A percentile compares a stretch with the other conserved stretches of the same genome.
Evolutionary conservation across 2,888 invertebrate genomes (phyloP).

Genomic region (Choreutis nemorana): DNA sequence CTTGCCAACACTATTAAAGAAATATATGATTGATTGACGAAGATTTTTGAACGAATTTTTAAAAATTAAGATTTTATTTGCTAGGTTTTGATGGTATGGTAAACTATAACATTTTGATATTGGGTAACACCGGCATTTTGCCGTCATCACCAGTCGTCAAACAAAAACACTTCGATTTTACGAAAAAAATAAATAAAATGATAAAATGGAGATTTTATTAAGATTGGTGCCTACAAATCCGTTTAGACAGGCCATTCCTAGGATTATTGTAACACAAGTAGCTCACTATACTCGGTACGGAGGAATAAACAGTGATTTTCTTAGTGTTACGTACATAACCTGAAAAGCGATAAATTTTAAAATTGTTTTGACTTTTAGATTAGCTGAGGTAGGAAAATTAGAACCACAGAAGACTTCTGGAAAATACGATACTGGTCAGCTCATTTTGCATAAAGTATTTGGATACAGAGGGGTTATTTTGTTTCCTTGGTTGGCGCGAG

Average conservation of each 20-base stretch:
- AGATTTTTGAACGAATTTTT: too few species aligned
- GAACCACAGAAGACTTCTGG: constrained; percentile 86
- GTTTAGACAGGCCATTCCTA: constrained; percentile 39
- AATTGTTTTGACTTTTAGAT: constrained; percentile 57
- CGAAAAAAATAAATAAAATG: constrained; percentile 49
- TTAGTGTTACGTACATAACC: constrained; percentile 44
- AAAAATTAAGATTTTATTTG: too few species aligned
- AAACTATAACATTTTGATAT: too few species aligned
- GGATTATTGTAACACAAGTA: constrained; percentile 45
- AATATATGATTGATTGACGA: too few species aligned
- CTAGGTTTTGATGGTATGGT: too few species aligned
- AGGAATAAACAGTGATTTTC: constrained; percentile 8
- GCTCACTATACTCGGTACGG: constrained; percentile 53
- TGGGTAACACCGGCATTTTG: too few species aligned
- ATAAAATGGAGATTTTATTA: constrained; percentile 61
- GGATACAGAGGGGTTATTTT: constrained; percentile 97
- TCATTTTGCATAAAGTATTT: constrained; percentile 95
- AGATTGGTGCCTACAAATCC: constrained; percentile 48
- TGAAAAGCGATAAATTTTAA: constrained; percentile 14
- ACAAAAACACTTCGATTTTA: constrained; percentile 30
- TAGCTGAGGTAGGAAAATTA: constrained; percentile 93
- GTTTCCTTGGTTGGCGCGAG: constrained; percentile 96
- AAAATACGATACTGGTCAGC: constrained; percentile 95
- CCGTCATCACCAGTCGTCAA: too few species aligned
- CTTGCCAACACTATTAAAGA: too few species aligned